Percentiles rank a stretch among this genome's conserved stretches.
These are phyloP conservation scores for Pachydiplax longipennis DNA, from an alignment of 2,888 invertebrate genomes.

Conservation along the genomic window DNA sequence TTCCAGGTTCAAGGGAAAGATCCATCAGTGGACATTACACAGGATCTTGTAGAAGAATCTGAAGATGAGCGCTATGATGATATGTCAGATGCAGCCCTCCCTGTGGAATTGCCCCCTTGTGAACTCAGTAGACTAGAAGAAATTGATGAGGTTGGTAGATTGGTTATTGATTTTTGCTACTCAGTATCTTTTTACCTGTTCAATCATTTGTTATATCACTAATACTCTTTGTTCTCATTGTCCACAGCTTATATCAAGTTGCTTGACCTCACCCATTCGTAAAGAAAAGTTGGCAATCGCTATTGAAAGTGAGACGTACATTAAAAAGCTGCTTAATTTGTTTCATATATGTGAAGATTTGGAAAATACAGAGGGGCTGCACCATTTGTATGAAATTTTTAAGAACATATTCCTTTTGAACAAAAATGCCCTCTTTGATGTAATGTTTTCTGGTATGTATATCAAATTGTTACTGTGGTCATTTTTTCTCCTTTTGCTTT, in stretches of 20 bases:
- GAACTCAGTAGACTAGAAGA: slow-evolving; percentile 93
- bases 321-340: slow-evolving; percentile 90
- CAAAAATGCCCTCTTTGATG: slow-evolving; percentile 95
- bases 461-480: slow-evolving; percentile 47
- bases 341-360: slow-evolving; percentile 98
- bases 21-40: slow-evolving; percentile 97
- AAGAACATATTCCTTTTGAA: slow-evolving; percentile 98
- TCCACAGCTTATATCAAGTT: slow-evolving; percentile 76
- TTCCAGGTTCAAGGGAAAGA: slow-evolving; percentile 96
- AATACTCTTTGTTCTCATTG: background rate
- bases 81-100: slow-evolving; percentile 92
- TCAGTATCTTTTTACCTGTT: background rate
- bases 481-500: background rate
- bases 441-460: slow-evolving; percentile 84
- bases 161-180: background rate
- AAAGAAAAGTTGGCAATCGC: slow-evolving; percentile 95
- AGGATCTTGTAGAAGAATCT: slow-evolving; percentile 94
- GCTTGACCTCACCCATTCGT: slow-evolving; percentile 85
- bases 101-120: slow-evolving; percentile 93
- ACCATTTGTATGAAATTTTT: slow-evolving; percentile 96
- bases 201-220: background rate
- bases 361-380: slow-evolving; percentile 92
- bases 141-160: slow-evolving; percentile 75
- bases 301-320: slow-evolving; percentile 93
- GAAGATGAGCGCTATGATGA: slow-evolving; percentile 98